A percentile compares a stretch with the other conserved stretches of the same genome.
phyloP scores from a whole-genome alignment of 2,113 vertebrate genomes.

The Aldabrachelys gigantea region DNA sequence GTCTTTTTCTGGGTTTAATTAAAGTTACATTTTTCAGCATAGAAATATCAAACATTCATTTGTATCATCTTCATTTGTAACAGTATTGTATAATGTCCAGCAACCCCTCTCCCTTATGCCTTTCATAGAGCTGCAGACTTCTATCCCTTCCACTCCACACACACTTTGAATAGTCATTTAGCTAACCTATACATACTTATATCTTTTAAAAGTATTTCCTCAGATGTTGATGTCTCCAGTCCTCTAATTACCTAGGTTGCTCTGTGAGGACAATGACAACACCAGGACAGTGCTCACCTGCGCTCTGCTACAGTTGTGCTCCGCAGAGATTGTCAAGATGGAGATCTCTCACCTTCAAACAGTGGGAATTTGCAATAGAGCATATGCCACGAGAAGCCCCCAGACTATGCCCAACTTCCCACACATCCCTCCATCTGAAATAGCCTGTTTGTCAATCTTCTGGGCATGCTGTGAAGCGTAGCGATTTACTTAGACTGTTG shows the following conservation, averaged over 20 bases:
- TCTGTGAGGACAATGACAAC: background rate
- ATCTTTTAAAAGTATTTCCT: background rate
- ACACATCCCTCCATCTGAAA: background rate
- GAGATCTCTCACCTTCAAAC: background rate
- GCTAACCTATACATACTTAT: background rate
- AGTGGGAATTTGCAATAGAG: background rate
- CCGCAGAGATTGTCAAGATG: background rate
- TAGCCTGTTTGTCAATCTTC: too few relatives aligned
- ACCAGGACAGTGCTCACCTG: background rate
- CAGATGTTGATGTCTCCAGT: background rate
- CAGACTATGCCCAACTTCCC: too few relatives aligned
- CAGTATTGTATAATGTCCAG: background rate
- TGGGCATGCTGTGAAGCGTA: too few relatives aligned
- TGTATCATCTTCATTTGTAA: background rate
- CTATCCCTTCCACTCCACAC: background rate
- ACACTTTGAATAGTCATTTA: background rate
- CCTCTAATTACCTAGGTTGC: background rate
- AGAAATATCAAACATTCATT: background rate
- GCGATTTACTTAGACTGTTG: too few relatives aligned
- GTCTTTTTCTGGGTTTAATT: background rate
- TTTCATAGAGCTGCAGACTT: background rate
- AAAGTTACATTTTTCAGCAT: background rate
- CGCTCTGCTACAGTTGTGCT: background rate
- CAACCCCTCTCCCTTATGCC: background rate
- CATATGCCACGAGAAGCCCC: background rate